Base-by-base conservation (phyloP, 1,140 invertebrate species). In the Cyclargus thomasi region DNA sequence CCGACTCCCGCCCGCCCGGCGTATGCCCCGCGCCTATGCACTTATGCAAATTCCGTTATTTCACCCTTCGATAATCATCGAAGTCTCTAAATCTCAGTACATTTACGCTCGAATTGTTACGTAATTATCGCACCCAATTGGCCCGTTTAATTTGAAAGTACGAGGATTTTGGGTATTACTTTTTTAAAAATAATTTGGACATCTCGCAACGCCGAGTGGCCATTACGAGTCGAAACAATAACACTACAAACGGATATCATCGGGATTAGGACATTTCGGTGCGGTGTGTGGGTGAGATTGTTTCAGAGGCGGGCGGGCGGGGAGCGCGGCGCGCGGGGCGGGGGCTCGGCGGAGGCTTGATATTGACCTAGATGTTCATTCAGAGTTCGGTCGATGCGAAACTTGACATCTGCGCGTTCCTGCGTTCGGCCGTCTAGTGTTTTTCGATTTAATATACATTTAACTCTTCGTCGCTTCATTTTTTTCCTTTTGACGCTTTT, bases 361-460 rank as follows among this genome's bases (percentile, higher is more conserved):
- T 90, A 88, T 90, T 90, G 87, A 90, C 85, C 87, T 90, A 90
- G 83, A 88, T 90, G 85, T 87, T 90, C 87, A 90, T 90, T 90
- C 87, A 90, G 82, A 87, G 85, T 87, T 90, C 85, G 87, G 87
- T 88, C 87, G 87, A 90, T 90, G 85, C 82, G 84, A 88, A 83
- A 86, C 82, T 88, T 88, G 85, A 90, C 87, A 90, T 88, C 87
- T 88, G 87, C 87, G 87, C 87, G 87, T 78, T 87, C 81, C 84
- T 86, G 81, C 84, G 82, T 86, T 87, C 81, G 83, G 85, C 80
- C 84, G 82, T 86, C 86, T 84, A 81, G 70, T 81, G 74, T 86
- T 84, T 87, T 84, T 78, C 75, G 76, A 81, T 83, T 81, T 87
- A 82, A 85, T 83, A 79, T 82, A 74, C 78, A 68, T 80, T 82